A percentile compares a stretch with the other conserved stretches of the same genome.
These are phyloP conservation scores for Oreochromis niloticus DNA, from an alignment of 2,113 vertebrate species.

Conservation along the genomic window DNA sequence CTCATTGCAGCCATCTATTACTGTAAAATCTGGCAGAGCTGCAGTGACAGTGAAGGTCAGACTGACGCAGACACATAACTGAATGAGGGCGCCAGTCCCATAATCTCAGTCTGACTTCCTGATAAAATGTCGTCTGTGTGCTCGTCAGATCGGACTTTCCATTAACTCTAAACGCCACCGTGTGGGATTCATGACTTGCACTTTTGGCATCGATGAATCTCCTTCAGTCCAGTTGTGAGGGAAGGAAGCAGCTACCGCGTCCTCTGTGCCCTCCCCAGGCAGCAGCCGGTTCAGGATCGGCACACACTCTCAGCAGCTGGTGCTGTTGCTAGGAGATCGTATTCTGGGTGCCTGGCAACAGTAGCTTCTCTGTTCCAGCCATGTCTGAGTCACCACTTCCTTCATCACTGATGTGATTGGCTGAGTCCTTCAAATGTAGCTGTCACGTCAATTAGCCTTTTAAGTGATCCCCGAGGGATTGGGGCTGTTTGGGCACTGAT, in stretches of 20 bases:
- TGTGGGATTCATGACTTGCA: neutral
- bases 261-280: constrained; percentile 20
- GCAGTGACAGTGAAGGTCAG: constrained; percentile 48
- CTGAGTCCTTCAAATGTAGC: neutral
- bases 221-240: neutral
- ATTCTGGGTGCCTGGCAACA: constrained; percentile 77
- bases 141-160: neutral
- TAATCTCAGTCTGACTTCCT: constrained; percentile 33
- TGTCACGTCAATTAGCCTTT: neutral
- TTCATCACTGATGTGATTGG: constrained; percentile 33
- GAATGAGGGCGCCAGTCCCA: constrained; percentile 20
- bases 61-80: constrained; percentile 25
- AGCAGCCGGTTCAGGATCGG: neutral
- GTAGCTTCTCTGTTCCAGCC: constrained; percentile 62
- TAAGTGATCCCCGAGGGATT: constrained; percentile 8
- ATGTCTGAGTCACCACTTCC: constrained; percentile 59
- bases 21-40: neutral
- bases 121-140: constrained; percentile 20
- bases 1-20: neutral
- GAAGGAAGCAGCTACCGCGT: constrained; percentile 24
- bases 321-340: constrained; percentile 66
- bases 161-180: neutral
- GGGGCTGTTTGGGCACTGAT: neutral
- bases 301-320: constrained; percentile 51
- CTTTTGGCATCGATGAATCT: neutral